phyloP scores from a whole-genome alignment of 2,888 invertebrate genomes.

The Chydorus sphaericus region DNA sequence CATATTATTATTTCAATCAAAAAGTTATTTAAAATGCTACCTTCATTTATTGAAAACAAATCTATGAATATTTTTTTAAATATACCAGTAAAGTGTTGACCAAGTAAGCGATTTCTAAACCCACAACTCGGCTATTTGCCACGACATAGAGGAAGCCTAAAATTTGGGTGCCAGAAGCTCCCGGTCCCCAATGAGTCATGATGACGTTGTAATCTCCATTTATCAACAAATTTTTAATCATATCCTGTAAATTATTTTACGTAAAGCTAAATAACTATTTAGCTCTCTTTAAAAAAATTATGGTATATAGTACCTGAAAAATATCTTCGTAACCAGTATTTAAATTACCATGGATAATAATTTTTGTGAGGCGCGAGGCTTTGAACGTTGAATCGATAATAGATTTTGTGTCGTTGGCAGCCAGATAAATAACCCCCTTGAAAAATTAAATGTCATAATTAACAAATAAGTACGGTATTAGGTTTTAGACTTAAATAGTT shows the following conservation, averaged over 20 bases:
- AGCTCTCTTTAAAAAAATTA: no score
- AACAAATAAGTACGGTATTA: no score
- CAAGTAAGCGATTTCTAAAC: slow-evolving; percentile 62
- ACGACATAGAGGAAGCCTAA: slow-evolving; percentile 79
- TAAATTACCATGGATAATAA: slow-evolving; percentile 78
- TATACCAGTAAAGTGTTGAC: slow-evolving; percentile 59
- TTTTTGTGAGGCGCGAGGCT: slow-evolving; percentile 54
- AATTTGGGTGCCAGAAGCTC: slow-evolving; percentile 66
- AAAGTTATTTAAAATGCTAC: no score
- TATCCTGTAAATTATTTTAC: no score
- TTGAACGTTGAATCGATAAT: slow-evolving; percentile 36
- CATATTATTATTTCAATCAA: no score
- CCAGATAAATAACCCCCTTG: no score
- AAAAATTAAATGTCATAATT: no score
- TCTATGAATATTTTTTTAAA: no score
- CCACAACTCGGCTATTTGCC: slow-evolving; percentile 73
- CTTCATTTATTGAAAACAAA: no score
- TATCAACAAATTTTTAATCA: slow-evolving; percentile 51
- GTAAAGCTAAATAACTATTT: no score
- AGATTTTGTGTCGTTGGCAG: slow-evolving; percentile 12
- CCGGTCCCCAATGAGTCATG: slow-evolving; percentile 65
- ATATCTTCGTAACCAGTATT: slow-evolving; percentile 73
- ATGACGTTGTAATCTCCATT: slow-evolving; percentile 64
- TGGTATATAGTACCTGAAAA: no score
- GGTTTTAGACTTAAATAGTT: no score